Conservation (phyloP, 2,797 vertebrate genomes). For the Rhinogobio ventralis region DNA sequence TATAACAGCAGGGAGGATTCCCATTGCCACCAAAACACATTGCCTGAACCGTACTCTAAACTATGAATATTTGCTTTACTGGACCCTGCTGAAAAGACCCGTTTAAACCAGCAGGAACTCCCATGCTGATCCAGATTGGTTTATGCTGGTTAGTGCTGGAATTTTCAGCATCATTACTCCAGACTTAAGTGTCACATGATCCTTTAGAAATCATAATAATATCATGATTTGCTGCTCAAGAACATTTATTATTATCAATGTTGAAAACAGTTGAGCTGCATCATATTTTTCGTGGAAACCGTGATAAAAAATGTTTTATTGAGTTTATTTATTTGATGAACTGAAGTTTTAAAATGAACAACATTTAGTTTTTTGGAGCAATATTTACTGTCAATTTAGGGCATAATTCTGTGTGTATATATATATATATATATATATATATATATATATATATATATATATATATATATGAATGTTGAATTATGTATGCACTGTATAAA, state of each 20-base stretch:
- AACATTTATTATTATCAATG: no score
- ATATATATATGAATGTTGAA: no score
- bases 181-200: not conserved
- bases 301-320: fast-evolving
- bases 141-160: not conserved
- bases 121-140: not conserved
- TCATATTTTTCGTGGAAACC: no score
- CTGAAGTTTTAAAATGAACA: not conserved
- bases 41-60: not conserved
- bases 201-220: not conserved
- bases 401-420: no score
- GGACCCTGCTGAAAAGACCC: not conserved
- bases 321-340: not conserved
- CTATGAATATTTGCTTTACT: not conserved
- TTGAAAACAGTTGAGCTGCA: no score
- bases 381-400: no score
- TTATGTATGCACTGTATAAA: no score
- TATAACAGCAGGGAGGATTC: conserved; percentile 49
- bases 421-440: no score
- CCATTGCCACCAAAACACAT: conserved; percentile 15
- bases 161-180: not conserved
- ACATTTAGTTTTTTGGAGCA: not conserved
- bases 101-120: not conserved
- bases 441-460: no score
- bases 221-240: not conserved